Conservation (phyloP, 2,113 vertebrate genomes). For the Brachyistius frenatus region DNA sequence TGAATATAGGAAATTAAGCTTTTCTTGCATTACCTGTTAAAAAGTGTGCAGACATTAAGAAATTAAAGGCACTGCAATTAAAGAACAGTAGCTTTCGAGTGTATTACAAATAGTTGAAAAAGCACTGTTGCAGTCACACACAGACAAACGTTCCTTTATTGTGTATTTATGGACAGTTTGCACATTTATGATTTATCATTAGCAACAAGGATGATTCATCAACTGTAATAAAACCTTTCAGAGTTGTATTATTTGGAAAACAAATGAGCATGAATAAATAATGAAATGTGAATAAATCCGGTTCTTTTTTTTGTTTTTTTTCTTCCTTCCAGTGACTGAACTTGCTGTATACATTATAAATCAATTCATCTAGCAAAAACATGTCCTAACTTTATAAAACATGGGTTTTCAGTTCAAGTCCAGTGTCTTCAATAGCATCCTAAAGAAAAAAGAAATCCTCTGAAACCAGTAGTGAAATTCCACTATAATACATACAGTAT, state of each 20-base stretch:
- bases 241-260: conserved; percentile 66
- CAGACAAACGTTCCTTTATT: conserved; percentile 82
- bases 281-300: conserved; percentile 65
- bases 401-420: conserved; percentile 68
- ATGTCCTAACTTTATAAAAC: conserved; percentile 76
- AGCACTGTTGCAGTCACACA: conserved; percentile 78
- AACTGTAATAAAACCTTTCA: conserved; percentile 64
- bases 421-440: conserved; percentile 71
- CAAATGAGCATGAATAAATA: conserved; percentile 76
- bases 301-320: conserved; percentile 34
- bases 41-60: no score
- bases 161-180: conserved; percentile 81
- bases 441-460: conserved; percentile 27
- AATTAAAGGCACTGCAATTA: no score
- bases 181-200: conserved; percentile 80
- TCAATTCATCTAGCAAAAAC: conserved; percentile 78
- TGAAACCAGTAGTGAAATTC: conserved; percentile 63
- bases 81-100: background rate
- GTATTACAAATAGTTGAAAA: conserved; percentile 43
- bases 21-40: no score
- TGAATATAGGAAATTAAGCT: no score
- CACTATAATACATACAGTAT: conserved; percentile 58
- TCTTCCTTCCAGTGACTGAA: conserved; percentile 73
- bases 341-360: conserved; percentile 74
- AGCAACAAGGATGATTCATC: conserved; percentile 74